A percentile compares a stretch with the other conserved stretches of the same genome.
These are phyloP conservation scores for Phaethon lepturus DNA, from an alignment of 2,113 vertebrate genomes.

Conservation along the genomic window DNA sequence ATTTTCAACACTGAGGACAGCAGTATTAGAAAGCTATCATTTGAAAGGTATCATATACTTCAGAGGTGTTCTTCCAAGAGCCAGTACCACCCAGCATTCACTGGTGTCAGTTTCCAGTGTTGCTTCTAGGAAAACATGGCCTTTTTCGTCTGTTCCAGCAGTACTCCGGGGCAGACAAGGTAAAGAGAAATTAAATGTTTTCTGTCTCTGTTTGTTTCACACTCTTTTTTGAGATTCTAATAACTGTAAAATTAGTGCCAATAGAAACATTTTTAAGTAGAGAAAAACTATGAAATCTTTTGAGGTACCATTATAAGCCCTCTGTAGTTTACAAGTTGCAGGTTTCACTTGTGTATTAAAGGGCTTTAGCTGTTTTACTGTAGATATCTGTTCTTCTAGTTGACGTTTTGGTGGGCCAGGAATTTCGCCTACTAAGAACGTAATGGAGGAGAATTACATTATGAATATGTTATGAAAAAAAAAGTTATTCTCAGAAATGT, in stretches of 20 bases:
- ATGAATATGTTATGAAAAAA: neutral
- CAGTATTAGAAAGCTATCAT: neutral
- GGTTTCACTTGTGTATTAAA: neutral
- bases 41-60: neutral
- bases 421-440: neutral
- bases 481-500: neutral
- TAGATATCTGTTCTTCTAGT: neutral
- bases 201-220: neutral
- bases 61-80: neutral
- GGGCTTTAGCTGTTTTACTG: neutral
- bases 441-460: neutral
- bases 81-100: neutral
- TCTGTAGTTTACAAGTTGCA: neutral
- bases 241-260: neutral
- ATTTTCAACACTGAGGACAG: neutral
- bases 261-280: neutral
- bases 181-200: neutral
- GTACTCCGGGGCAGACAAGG: neutral
- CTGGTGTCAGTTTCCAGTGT: neutral
- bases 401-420: neutral
- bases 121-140: accelerated
- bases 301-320: neutral
- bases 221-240: neutral
- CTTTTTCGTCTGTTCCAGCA: neutral
- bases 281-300: neutral